Evolutionary conservation across 1,140 invertebrate genomes (phyloP), one percentile per base, ranked within the genome.

Genomic region (Trichoplusia ni): DNA sequence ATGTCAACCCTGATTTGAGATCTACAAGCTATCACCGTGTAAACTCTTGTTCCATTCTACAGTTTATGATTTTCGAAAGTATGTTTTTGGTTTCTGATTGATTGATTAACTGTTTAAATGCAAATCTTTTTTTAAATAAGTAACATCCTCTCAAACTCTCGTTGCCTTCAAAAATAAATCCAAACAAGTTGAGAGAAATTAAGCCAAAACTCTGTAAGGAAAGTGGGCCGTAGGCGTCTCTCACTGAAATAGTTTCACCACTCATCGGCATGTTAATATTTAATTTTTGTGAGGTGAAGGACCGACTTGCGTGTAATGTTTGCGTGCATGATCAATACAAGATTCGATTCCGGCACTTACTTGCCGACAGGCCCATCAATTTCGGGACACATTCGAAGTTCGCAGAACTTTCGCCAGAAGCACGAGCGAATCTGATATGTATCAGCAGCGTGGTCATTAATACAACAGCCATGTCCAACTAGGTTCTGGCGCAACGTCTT

Each of bases 331-430:
- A 73, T 74, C 64, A 63, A 62, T 69, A 68, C 75, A 40, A 73
- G 67, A 78, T 77, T 82, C 70, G 58, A 81, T 80, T 82, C 75
- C 79, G 75, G 79, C 75, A 77, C 71, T 72, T 51, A 64, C 62
- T 19, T 61, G 56, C 49, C 42, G 75, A 80, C 81, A 66, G 62
- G 65, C 63, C 75, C 78, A 87, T 84, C 84, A 82, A 84, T 87
- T 82, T 80, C 71, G 69, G 75, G 71, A 77, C 75, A 82, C 76
- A 79, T 81, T 78, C 74, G 75, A 62, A 69, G 61, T 81, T 81
- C 76, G 77, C 72, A 72, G 78, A 86, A 89, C 80, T 89, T 85
- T 87, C 84, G 77, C 83, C 76, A 73, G 77, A 73, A 80, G 77
- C 80, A 84, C 73, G 74, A 78, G 77, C 49, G 54, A 54, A 75